Percentiles rank a stretch among this genome's conserved stretches.
phyloP scores from a whole-genome alignment of 2,113 vertebrate species.

The Nymphicus hollandicus region DNA sequence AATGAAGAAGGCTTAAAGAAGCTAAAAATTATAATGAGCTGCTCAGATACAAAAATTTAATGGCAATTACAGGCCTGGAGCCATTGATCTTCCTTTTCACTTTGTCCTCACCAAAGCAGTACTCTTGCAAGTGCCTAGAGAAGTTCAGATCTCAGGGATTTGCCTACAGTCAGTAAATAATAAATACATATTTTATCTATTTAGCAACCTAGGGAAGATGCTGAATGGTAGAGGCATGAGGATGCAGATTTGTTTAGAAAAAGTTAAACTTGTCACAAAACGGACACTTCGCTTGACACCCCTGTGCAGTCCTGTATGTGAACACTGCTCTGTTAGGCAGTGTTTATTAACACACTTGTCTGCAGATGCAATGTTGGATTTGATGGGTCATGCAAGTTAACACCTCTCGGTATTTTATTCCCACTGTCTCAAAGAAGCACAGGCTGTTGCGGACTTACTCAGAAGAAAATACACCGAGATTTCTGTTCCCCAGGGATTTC shows the following conservation, averaged over 20 bases:
- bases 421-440: background rate
- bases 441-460: background rate
- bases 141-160: background rate
- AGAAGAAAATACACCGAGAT: background rate
- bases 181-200: background rate
- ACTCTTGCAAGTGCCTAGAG: background rate
- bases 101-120: background rate
- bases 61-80: background rate
- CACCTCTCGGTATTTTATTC: background rate
- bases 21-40: background rate
- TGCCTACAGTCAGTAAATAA: background rate
- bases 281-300: rapidly evolving
- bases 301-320: rapidly evolving
- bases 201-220: background rate
- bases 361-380: rapidly evolving
- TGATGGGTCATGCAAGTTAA: background rate
- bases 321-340: background rate
- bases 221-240: background rate
- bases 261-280: background rate
- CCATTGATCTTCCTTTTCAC: background rate
- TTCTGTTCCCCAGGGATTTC: background rate
- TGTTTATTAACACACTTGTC: rapidly evolving
- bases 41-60: background rate
- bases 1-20: conserved; percentile 23
- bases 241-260: background rate